Evolutionary conservation across 2,797 vertebrate species (phyloP).

Genomic region (Streptopelia turtur): DNA sequence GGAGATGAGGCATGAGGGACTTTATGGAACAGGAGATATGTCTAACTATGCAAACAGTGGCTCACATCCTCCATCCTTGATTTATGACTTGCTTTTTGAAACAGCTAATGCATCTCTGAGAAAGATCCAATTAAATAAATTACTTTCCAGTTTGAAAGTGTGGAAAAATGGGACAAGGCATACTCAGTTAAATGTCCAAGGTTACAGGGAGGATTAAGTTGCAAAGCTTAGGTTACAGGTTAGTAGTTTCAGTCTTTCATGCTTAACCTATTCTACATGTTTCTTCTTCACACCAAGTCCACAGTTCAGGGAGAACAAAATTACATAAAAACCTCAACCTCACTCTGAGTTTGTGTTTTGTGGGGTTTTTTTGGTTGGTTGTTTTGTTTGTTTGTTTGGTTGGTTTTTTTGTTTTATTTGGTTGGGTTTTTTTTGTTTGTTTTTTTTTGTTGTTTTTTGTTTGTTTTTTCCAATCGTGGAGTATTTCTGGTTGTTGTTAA

Average conservation of each 20-base stretch:
- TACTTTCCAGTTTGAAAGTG: neutral
- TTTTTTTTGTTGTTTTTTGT: too few species aligned
- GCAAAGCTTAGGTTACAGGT: neutral
- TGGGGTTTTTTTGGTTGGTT: too few species aligned
- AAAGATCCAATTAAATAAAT: neutral
- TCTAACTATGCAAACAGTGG: neutral
- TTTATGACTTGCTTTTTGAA: neutral
- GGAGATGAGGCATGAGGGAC: neutral
- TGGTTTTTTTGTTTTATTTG: too few species aligned
- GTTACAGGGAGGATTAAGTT: neutral
- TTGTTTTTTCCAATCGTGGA: neutral
- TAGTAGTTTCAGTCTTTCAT: neutral
- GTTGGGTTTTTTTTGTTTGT: too few species aligned
- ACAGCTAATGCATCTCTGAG: neutral
- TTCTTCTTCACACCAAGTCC: neutral
- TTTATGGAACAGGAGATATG: neutral
- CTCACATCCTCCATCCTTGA: neutral
- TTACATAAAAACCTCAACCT: neutral
- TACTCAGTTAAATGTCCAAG: neutral
- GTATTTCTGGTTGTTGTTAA: neutral
- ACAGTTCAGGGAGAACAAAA: neutral
- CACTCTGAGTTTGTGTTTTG: neutral
- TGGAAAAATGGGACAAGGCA: neutral
- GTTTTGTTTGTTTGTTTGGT: too few species aligned
- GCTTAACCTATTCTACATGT: neutral